Percentiles rank a stretch among this genome's conserved stretches.
phyloP scores from a whole-genome alignment of 1,140 invertebrate species.

The Halyomorpha halys region DNA sequence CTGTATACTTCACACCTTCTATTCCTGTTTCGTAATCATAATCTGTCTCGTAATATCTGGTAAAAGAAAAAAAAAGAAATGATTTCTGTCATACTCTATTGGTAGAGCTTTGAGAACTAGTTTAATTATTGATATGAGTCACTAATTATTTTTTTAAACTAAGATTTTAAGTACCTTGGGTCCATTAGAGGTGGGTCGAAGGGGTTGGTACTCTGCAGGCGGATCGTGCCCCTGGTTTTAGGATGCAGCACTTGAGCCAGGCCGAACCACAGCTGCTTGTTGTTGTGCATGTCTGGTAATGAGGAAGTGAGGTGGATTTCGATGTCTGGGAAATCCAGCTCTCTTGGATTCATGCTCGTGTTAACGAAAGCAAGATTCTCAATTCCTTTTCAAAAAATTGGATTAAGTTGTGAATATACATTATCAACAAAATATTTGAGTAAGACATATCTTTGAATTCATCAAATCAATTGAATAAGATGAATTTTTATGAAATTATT shows the following conservation, averaged over 20 bases:
- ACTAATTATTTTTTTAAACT: background rate
- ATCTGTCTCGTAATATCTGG: background rate
- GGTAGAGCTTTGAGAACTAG: too few relatives aligned
- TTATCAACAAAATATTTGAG: too few relatives aligned
- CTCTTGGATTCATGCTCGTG: background rate
- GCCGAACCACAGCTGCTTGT: slow-evolving; percentile 10
- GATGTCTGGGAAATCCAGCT: slow-evolving; percentile 15
- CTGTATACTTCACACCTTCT: background rate
- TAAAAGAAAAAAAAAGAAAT: background rate
- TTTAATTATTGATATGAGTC: too few relatives aligned
- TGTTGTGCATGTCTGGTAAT: background rate
- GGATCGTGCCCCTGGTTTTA: slow-evolving; percentile 14
- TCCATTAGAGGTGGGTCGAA: slow-evolving; percentile 19
- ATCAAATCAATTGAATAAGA: too few relatives aligned
- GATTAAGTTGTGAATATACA: too few relatives aligned
- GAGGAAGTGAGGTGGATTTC: slow-evolving; percentile 14
- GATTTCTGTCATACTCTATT: too few relatives aligned
- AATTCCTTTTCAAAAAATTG: background rate
- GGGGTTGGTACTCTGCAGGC: background rate
- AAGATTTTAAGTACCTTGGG: slow-evolving; percentile 16
- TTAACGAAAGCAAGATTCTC: slow-evolving; percentile 15
- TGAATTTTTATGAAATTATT: too few relatives aligned
- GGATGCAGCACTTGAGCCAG: slow-evolving; percentile 17
- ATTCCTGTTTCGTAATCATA: background rate
- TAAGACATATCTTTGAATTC: too few relatives aligned